These are phyloP conservation scores for Orthosia incerta DNA, from an alignment of 2,888 invertebrate genomes.

Conservation along the genomic window DNA sequence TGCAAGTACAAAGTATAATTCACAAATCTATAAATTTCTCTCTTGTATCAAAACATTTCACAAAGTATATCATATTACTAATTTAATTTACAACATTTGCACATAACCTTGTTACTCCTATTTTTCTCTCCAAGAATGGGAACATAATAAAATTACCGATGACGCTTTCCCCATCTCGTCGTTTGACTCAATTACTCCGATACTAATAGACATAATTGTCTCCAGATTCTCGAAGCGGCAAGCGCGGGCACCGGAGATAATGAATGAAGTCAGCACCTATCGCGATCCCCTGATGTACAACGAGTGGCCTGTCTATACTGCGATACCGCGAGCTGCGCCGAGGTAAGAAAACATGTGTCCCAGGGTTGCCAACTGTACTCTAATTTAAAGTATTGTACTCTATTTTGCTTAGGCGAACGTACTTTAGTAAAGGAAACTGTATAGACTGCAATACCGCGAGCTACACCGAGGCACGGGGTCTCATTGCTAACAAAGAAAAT, in stretches of 20 bases:
- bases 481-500: too few relatives aligned
- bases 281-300: constrained; percentile 95
- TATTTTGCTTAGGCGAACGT: too few relatives aligned
- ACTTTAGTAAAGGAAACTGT: too few relatives aligned
- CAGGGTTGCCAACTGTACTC: too few relatives aligned
- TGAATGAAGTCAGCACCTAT: constrained; percentile 96
- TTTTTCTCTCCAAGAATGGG: background rate
- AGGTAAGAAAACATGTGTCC: constrained; percentile 84
- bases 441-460: too few relatives aligned
- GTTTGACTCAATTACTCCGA: background rate
- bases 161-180: background rate
- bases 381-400: too few relatives aligned
- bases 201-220: constrained; percentile 48
- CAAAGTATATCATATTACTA: background rate
- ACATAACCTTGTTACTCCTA: background rate
- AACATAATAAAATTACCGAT: background rate
- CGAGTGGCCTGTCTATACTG: constrained; percentile 94
- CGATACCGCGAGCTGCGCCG: constrained; percentile 85
- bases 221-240: constrained; percentile 95
- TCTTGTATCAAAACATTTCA: too few relatives aligned
- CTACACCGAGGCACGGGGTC: too few relatives aligned
- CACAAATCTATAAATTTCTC: too few relatives aligned
- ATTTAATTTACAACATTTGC: constrained; percentile 3
- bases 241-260: constrained; percentile 96
- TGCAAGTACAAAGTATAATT: too few relatives aligned